Percentiles rank a stretch among this genome's conserved stretches.
phyloP scores from a whole-genome alignment of 2,888 invertebrate genomes.

The Gastracanthus pulcherrimus region DNA sequence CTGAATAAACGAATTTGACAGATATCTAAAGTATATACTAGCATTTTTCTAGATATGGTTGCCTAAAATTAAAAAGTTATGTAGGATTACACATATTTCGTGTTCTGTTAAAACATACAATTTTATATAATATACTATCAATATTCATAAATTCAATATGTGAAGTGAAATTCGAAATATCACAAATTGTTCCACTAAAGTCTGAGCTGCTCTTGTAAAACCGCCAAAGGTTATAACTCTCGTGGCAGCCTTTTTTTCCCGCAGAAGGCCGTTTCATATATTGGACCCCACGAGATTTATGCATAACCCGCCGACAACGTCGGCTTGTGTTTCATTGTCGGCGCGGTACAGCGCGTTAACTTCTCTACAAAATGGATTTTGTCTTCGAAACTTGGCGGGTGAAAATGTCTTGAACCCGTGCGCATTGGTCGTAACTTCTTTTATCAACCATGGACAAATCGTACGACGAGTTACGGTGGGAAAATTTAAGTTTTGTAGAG shows the following conservation, averaged over 20 bases:
- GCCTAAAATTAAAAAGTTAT: too few relatives aligned
- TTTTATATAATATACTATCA: too few relatives aligned
- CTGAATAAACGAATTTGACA: too few relatives aligned
- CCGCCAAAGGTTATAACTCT: background rate
- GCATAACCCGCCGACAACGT: background rate
- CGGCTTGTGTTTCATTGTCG: background rate
- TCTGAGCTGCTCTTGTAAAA: background rate
- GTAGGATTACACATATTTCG: too few relatives aligned
- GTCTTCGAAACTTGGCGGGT: conserved; percentile 2
- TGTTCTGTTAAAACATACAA: too few relatives aligned
- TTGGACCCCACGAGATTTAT: background rate
- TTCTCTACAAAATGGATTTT: background rate
- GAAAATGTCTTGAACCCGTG: too few relatives aligned
- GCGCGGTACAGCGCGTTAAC: background rate
- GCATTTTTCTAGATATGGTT: too few relatives aligned
- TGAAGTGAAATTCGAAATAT: background rate
- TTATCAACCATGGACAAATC: background rate
- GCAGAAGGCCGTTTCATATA: background rate
- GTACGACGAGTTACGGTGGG: background rate
- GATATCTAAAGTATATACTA: too few relatives aligned
- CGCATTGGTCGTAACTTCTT: background rate
- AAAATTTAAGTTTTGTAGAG: background rate
- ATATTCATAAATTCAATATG: too few relatives aligned
- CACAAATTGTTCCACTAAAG: background rate
- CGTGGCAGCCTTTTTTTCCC: background rate